Evolutionary conservation across 2,113 vertebrate species (phyloP), one percentile per base, ranked within the genome.

Genomic region (Canis aureus): DNA sequence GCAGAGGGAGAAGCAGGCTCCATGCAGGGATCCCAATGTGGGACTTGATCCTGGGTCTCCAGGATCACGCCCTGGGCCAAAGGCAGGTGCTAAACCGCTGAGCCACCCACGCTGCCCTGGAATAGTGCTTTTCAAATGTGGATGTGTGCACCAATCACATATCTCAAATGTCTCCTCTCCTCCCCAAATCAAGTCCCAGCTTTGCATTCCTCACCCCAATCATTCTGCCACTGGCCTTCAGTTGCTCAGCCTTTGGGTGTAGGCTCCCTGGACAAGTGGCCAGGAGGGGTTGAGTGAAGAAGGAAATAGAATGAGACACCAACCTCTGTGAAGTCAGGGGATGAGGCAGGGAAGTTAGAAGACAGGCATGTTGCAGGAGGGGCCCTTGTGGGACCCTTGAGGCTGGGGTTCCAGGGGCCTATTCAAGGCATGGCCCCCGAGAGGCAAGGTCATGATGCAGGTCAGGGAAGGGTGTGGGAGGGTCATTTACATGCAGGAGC

Each of bases 281-380:
- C 76, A 78, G 95, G 55, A 96, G 74, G 25, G 25, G 22, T 23
- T 22, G 43, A 51, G 1, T 71, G 53, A 49, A 32, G 64, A 66
- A 59, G 83, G 51, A 49, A 43, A 23, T 2, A 60, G 85, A 25
- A 71, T 20, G 13, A 49, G 55, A 55, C 60, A 7, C 29, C 9
- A 20, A 32, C 29, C 74, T 91, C 74, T 6, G 60, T 20, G 60
- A 55, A 62, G 84, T 55, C 78, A 55, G 67, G 43, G 27, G 32
- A 29, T 5, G 5, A 89, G 53, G 60, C 27, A 0, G 69, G 80
- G 20, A 13, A 3, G 71, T 22, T 22, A 1, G 81, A 69, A 78
- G 27, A 15, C 3, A 0, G n/a, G 7, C 12, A 3, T 3, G 25
- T 27, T 25, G 8, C 15, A 4, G 66, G 57, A n/a, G 59, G 29